These are phyloP conservation scores for Drosophila emarginata DNA, from an alignment of 2,888 invertebrate species.

Conservation along the genomic window DNA sequence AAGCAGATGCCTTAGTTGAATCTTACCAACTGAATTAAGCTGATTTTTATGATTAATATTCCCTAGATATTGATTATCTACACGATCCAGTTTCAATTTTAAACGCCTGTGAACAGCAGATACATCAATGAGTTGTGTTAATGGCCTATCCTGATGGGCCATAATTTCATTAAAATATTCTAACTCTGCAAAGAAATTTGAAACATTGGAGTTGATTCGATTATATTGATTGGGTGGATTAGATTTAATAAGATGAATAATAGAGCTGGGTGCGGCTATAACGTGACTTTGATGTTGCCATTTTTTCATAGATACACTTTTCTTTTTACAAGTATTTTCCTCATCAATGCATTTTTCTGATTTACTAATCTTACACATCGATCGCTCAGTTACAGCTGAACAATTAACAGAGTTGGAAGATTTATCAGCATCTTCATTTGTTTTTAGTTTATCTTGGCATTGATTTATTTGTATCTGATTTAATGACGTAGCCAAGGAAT, in stretches of 20 bases:
- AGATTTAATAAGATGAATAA: slow-evolving; percentile 44
- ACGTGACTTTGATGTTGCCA: slow-evolving; percentile 39
- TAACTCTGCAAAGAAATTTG: slow-evolving; percentile 51
- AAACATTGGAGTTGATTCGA: neutral
- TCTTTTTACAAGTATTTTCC: neutral
- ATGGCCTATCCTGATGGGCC: neutral
- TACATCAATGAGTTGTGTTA: neutral
- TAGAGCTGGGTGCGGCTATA: slow-evolving; percentile 41
- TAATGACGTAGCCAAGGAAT: too few species aligned
- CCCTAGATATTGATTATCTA: neutral
- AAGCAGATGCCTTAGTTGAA: slow-evolving; percentile 31
- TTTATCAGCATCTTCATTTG: too few species aligned
- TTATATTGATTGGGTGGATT: slow-evolving; percentile 45
- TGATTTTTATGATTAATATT: neutral
- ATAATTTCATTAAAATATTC: slow-evolving; percentile 47
- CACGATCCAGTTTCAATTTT: neutral
- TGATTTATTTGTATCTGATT: too few species aligned
- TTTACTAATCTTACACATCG: neutral
- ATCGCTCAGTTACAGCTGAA: neutral
- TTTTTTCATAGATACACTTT: neutral
- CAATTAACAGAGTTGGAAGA: neutral
- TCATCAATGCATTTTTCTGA: neutral
- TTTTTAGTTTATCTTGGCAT: too few species aligned
- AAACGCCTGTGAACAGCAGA: neutral
- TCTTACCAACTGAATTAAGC: slow-evolving; percentile 7